Conservation (phyloP, 2,888 invertebrate species). For the Periphyllus acericola region DNA sequence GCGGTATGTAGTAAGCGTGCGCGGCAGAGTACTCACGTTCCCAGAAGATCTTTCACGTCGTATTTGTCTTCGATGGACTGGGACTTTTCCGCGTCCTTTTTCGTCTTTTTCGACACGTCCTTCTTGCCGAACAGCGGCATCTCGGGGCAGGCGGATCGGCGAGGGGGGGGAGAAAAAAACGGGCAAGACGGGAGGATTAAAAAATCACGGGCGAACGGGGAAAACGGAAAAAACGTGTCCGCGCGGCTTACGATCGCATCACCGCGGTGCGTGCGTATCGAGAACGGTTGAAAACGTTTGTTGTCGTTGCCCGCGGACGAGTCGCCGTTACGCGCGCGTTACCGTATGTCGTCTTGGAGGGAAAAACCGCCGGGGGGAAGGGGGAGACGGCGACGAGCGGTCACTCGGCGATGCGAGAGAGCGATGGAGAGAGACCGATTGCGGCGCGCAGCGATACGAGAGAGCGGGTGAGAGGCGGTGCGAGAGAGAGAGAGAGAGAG, state of each 20-base stretch:
- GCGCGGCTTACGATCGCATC: too few species aligned
- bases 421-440: neutral
- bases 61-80: constrained; percentile 91
- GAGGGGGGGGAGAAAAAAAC: too few species aligned
- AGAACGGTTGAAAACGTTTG: too few species aligned
- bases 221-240: too few species aligned
- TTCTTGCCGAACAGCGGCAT: constrained; percentile 94
- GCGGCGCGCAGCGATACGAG: neutral
- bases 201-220: neutral
- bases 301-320: neutral
- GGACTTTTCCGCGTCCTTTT: constrained; percentile 77
- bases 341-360: too few species aligned
- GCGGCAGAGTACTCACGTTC: constrained; percentile 75
- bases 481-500: neutral
- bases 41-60: constrained; percentile 86
- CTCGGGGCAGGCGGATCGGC: constrained; percentile 66
- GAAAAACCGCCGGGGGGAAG: neutral
- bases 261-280: too few species aligned
- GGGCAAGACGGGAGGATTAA: too few species aligned
- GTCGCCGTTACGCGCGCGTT: neutral
- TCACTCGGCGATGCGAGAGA: too few species aligned
- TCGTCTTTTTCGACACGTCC: constrained; percentile 87
- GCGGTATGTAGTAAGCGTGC: neutral
- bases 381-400: neutral
- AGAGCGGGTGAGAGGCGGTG: neutral